Conservation (phyloP, 2,113 vertebrate genomes). For the Rhinogobius similis region DNA sequence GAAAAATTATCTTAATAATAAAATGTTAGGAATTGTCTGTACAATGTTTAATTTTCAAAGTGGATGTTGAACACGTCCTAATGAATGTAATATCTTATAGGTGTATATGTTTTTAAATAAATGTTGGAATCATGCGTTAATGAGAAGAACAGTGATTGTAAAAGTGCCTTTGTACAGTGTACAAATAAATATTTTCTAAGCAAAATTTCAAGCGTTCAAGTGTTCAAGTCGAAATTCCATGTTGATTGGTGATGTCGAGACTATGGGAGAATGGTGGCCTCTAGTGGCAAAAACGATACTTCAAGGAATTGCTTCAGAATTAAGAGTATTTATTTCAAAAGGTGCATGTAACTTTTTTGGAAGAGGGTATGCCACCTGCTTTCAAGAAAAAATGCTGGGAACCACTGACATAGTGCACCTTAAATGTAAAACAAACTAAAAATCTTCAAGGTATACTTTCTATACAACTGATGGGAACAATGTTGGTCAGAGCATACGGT, state of each 20-base stretch:
- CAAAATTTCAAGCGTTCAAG: constrained; percentile 36
- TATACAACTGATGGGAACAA: too few relatives aligned
- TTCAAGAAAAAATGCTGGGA: too few relatives aligned
- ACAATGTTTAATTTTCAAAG: not conserved
- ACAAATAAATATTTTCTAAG: constrained; percentile 76
- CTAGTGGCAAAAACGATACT: not conserved
- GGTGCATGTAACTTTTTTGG: too few relatives aligned
- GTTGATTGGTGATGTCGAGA: not conserved
- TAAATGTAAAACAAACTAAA: too few relatives aligned
- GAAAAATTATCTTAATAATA: not conserved
- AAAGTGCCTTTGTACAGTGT: constrained; percentile 70
- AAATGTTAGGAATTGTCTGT: not conserved
- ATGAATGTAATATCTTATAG: constrained; percentile 16
- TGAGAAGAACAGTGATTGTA: constrained; percentile 33
- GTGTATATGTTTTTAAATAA: constrained; percentile 11
- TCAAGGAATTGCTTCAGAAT: not conserved
- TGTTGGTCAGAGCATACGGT: too few relatives aligned
- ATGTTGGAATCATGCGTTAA: not conserved
- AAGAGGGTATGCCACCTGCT: not conserved
- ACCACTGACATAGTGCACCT: too few relatives aligned
- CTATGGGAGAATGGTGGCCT: not conserved
- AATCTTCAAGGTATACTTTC: too few relatives aligned
- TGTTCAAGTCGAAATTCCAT: not conserved
- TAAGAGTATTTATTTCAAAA: too few relatives aligned
- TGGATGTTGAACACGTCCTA: not conserved